These are phyloP conservation scores for Crocallis elinguaria DNA, from an alignment of 2,888 invertebrate species.

Conservation along the genomic window DNA sequence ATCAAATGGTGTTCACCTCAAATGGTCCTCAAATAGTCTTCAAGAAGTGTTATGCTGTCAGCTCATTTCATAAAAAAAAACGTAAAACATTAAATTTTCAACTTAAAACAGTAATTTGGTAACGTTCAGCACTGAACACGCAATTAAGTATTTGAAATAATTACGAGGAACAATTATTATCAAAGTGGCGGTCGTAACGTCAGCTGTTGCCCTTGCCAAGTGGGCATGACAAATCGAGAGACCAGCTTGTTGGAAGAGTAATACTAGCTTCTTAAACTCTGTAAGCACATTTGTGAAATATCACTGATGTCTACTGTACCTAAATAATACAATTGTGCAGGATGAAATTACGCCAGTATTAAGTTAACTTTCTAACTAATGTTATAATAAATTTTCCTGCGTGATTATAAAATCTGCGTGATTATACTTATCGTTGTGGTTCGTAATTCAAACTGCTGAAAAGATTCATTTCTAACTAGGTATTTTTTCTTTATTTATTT, in stretches of 20 bases:
- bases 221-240: slow-evolving; percentile 19
- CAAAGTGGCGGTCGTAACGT: slow-evolving; percentile 57
- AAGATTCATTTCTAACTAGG: too few species aligned
- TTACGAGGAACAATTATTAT: slow-evolving; percentile 64
- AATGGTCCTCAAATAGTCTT: too few species aligned
- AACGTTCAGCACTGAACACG: slow-evolving; percentile 55
- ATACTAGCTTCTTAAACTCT: background rate
- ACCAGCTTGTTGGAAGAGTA: background rate
- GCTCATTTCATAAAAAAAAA: background rate
- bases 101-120: slow-evolving; percentile 53
- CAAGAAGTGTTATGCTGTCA: background rate
- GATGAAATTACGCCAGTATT: too few species aligned
- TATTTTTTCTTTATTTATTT: too few species aligned
- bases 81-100: slow-evolving; percentile 37
- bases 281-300: background rate
- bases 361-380: too few species aligned
- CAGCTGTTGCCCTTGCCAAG: slow-evolving; percentile 60
- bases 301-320: too few species aligned
- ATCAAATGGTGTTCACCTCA: too few species aligned
- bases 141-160: slow-evolving; percentile 63
- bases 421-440: too few species aligned
- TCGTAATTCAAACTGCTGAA: too few species aligned
- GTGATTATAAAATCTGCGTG: too few species aligned
- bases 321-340: too few species aligned
- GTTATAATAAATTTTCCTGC: too few species aligned